Evolutionary conservation across 2,888 invertebrate genomes (phyloP).

Genomic region (Lasioglossum figueresi): DNA sequence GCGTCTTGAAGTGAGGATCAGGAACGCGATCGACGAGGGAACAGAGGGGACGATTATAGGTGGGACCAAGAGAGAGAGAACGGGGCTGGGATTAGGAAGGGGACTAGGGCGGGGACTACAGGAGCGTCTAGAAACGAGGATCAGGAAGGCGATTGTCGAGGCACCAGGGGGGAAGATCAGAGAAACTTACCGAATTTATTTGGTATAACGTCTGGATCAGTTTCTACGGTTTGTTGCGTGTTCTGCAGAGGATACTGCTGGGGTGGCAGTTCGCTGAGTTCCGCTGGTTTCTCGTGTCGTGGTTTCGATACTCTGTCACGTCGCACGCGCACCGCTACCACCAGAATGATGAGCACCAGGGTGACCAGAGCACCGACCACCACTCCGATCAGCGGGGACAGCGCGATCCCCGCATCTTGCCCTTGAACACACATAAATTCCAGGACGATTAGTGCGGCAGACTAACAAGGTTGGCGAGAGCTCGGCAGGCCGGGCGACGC

Average conservation of each 20-base stretch:
- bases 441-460: slow-evolving; percentile 6
- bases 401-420: slow-evolving; percentile 85
- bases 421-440: slow-evolving; percentile 81
- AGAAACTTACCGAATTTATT: slow-evolving; percentile 88
- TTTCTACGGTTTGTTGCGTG: slow-evolving; percentile 85
- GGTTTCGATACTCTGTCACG: slow-evolving; percentile 81
- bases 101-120: too few relatives aligned
- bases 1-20: too few relatives aligned
- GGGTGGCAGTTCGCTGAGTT: slow-evolving; percentile 79
- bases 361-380: slow-evolving; percentile 86
- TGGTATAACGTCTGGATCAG: slow-evolving; percentile 91
- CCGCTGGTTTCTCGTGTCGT: slow-evolving; percentile 78
- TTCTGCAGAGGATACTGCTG: slow-evolving; percentile 81
- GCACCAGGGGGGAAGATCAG: too few relatives aligned
- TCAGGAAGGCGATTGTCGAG: too few relatives aligned
- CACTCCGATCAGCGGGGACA: slow-evolving; percentile 86
- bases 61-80: too few relatives aligned
- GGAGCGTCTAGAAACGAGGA: too few relatives aligned
- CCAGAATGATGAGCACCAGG: slow-evolving; percentile 85
- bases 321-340: slow-evolving; percentile 85
- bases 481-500: background rate
- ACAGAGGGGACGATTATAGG: too few relatives aligned
- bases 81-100: too few relatives aligned
- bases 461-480: background rate
- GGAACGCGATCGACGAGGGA: too few relatives aligned